phyloP scores from a whole-genome alignment of 2,888 invertebrate species.

The Geophilus truncorum region DNA sequence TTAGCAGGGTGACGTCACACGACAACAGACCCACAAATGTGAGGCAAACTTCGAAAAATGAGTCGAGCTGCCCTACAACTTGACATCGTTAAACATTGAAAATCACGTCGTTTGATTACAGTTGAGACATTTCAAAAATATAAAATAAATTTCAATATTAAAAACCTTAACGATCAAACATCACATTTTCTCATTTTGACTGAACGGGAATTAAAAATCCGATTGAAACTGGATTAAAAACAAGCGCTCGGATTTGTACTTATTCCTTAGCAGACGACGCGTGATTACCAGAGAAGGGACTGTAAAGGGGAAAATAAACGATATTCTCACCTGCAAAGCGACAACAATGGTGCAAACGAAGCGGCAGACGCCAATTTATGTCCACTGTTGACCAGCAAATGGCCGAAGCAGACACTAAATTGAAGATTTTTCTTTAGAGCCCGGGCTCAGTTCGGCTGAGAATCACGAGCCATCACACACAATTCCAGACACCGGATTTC shows the following conservation, averaged over 20 bases:
- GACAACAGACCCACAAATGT: neutral
- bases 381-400: constrained; percentile 5
- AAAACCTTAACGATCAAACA: no score
- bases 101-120: neutral
- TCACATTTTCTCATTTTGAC: no score
- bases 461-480: constrained; percentile 5
- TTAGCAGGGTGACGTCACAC: neutral
- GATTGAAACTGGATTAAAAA: no score
- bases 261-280: neutral
- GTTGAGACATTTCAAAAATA: no score
- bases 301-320: neutral
- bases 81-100: neutral
- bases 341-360: neutral
- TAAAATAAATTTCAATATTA: no score
- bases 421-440: neutral
- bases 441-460: neutral
- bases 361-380: constrained; percentile 1
- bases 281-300: neutral
- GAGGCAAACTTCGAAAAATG: neutral
- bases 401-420: neutral
- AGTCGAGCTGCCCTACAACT: no score
- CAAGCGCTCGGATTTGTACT: no score
- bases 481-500: neutral
- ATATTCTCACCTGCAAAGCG: neutral
- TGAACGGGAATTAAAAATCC: no score